phyloP scores from a whole-genome alignment of 2,797 vertebrate genomes.

The Chrysocyon brachyurus region DNA sequence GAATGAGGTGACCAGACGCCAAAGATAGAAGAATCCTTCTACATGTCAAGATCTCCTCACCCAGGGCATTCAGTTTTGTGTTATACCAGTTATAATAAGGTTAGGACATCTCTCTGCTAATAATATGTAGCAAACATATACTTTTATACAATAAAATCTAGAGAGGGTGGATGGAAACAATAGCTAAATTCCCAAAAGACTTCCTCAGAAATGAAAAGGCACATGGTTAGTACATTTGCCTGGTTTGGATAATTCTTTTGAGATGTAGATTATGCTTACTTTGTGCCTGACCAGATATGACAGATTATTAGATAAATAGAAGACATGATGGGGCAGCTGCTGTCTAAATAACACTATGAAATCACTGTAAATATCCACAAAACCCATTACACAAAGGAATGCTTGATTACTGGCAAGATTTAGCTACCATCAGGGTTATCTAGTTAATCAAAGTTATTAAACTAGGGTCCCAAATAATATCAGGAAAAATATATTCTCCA shows the following conservation, averaged over 20 bases:
- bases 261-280: not conserved
- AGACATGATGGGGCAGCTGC: not conserved
- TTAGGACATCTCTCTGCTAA: not conserved
- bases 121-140: not conserved
- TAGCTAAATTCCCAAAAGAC: not conserved
- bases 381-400: not conserved
- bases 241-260: not conserved
- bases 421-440: not conserved
- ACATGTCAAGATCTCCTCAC: not conserved
- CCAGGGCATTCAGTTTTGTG: not conserved
- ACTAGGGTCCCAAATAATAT: not conserved
- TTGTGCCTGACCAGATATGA: not conserved
- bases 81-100: not conserved
- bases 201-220: not conserved
- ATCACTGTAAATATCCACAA: not conserved
- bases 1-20: not conserved
- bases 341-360: not conserved
- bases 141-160: not conserved
- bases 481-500: not conserved
- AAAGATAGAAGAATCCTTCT: not conserved
- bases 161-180: not conserved
- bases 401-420: not conserved
- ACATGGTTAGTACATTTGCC: not conserved
- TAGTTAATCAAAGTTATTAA: slow-evolving; percentile 2
- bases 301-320: not conserved